Evolutionary conservation across 2,888 invertebrate genomes (phyloP).

Genomic region (Hirtodrosophila histrioides): DNA sequence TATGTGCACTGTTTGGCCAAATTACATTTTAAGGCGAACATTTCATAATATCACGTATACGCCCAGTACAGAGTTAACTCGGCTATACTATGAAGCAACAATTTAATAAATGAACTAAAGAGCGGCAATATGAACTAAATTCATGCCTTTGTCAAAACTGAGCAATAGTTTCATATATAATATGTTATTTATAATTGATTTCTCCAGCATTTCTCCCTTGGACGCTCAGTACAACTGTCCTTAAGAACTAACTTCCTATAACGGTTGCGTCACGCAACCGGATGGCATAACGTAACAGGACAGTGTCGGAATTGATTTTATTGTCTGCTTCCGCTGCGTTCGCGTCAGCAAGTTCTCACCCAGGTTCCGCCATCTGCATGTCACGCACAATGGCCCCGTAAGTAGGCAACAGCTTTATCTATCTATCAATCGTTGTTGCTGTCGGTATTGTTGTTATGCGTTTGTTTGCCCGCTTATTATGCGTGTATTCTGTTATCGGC

Average conservation of each 20-base stretch:
- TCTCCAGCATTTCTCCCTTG: too few relatives aligned
- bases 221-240: neutral
- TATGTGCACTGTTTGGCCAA: slow-evolving; percentile 16
- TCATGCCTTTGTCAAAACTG: too few relatives aligned
- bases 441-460: neutral
- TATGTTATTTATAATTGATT: too few relatives aligned
- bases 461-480: slow-evolving; percentile 17
- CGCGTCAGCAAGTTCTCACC: slow-evolving; percentile 22
- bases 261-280: slow-evolving; percentile 14
- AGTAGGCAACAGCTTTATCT: slow-evolving; percentile 55
- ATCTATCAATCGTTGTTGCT: slow-evolving; percentile 10
- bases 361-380: slow-evolving; percentile 13
- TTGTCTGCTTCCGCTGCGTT: slow-evolving; percentile 49
- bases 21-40: slow-evolving; percentile 43
- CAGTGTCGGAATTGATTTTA: slow-evolving; percentile 55
- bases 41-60: slow-evolving; percentile 59
- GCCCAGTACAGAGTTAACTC: slow-evolving; percentile 21
- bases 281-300: slow-evolving; percentile 1
- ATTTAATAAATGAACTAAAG: neutral
- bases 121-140: slow-evolving; percentile 7
- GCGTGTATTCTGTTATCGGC: slow-evolving; percentile 32
- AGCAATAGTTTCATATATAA: too few relatives aligned
- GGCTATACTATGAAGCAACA: slow-evolving; percentile 1
- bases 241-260: neutral
- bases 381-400: slow-evolving; percentile 49